Conservation (phyloP, 1,140 invertebrate species). For the Ganaspis sp. region DNA sequence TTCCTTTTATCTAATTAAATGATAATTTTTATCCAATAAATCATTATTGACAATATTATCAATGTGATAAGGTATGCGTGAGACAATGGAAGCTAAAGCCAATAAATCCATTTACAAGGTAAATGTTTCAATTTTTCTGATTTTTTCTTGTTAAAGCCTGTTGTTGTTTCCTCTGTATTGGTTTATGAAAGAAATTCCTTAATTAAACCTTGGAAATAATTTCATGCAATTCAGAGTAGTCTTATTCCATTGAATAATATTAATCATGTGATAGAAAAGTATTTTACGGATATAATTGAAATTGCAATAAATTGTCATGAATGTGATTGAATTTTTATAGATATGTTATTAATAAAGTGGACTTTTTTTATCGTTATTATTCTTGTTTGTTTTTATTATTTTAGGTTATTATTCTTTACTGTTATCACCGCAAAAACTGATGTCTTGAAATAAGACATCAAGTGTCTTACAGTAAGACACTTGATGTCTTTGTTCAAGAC, state of each 20-base stretch:
- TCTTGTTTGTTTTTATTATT: too few relatives aligned
- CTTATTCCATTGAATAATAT: background rate
- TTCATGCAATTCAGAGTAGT: background rate
- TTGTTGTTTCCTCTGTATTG: background rate
- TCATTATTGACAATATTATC: conserved; percentile 11
- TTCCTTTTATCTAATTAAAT: background rate
- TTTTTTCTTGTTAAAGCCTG: background rate
- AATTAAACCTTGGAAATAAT: background rate
- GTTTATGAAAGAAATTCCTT: background rate
- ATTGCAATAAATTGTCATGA: too few relatives aligned
- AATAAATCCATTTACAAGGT: conserved; percentile 2
- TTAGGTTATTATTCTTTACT: too few relatives aligned
- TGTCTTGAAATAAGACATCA: too few relatives aligned
- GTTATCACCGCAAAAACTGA: too few relatives aligned
- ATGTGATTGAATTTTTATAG: too few relatives aligned
- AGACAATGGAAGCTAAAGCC: conserved; percentile 1
- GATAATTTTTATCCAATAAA: background rate
- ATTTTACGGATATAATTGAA: too few relatives aligned
- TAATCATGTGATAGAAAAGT: background rate
- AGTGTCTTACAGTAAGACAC: too few relatives aligned
- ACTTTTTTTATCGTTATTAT: too few relatives aligned
- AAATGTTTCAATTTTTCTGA: background rate
- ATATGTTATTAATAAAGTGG: too few relatives aligned
- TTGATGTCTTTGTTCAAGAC: too few relatives aligned
- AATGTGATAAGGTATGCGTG: background rate